Base-by-base conservation (phyloP, 2,888 invertebrate genomes). In the Hymenopus coronatus region DNA sequence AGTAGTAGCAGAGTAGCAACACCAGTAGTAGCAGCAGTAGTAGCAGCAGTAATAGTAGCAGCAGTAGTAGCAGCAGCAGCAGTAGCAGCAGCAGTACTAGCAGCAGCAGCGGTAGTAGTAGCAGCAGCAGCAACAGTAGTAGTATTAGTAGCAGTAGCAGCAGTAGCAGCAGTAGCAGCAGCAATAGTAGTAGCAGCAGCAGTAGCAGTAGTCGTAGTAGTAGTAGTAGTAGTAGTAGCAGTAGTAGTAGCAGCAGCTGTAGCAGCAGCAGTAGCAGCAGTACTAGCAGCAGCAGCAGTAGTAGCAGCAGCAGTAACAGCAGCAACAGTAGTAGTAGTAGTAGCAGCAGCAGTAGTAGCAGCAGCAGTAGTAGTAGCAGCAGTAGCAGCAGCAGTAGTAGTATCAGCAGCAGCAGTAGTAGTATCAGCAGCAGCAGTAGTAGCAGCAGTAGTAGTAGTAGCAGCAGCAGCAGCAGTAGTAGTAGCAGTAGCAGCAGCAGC, bases 381-480 rank as follows among this genome's bases (percentile, higher is more conserved):
- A 88, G 82, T n/a, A 88, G 30, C 82, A 89, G 82, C 30, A 89
- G 0, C 15, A 82, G 28, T n/a, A 89, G 6, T 14, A 88, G 82
- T n/a, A 88, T 82, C 70, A 89, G 88, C 81, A 89, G 82, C 14
- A 88, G 88, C 88, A 89, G 33, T 20, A 82, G 33, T 14, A 88
- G 30, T 82, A 89, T 1, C 28, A 85, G 15, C 28, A 33, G 40
- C 9, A 85, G 40, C 85, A 88, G 83, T 28, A 89, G 25, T n/a
- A 88, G 82, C 28, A 89, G 82, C 28, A 81, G 82, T 25, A 88
- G 82, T 30, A 88, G 87, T 28, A 89, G 88, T 28, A 88, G 33
- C 30, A 89, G 30, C 28, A 88, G 87, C 28, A 89, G 88, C 25
- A 88, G 87, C 28, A 89, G 88, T 12, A 89, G n/a, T n/a, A 88